Conservation (phyloP, 2,113 vertebrate genomes). For the Pachyramphus minor region DNA sequence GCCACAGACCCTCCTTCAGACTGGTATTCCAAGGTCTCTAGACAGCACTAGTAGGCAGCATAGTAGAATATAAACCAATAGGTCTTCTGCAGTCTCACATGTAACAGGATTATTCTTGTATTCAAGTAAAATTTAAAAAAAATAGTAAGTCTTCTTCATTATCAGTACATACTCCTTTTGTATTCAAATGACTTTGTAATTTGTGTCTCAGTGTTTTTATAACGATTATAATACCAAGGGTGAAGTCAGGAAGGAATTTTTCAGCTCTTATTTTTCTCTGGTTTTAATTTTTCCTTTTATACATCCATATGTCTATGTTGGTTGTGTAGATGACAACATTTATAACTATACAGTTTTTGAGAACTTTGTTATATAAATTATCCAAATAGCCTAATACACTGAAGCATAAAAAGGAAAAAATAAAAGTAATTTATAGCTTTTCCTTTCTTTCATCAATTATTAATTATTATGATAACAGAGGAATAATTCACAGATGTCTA, state of each 20-base stretch:
- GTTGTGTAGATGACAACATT: background rate
- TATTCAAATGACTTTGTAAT: background rate
- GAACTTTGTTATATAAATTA: background rate
- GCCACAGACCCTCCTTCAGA: background rate
- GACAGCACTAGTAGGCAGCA: background rate
- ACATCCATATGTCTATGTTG: background rate
- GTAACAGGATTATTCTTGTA: background rate
- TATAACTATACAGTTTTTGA: background rate
- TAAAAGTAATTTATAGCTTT: background rate
- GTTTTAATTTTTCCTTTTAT: background rate
- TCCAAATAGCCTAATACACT: background rate
- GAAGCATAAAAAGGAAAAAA: background rate
- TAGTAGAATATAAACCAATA: background rate
- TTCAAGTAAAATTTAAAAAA: background rate
- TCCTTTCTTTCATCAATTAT: background rate
- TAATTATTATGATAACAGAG: background rate
- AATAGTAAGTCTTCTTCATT: background rate
- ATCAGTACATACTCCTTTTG: background rate
- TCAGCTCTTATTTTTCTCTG: background rate
- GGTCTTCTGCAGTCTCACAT: background rate
- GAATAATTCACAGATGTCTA: background rate
- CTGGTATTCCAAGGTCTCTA: background rate
- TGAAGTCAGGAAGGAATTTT: background rate
- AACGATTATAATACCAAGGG: background rate
- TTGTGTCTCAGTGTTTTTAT: background rate